Percentiles rank a stretch among this genome's conserved stretches.
phyloP scores from a whole-genome alignment of 2,797 vertebrate species.

The Hafferia zeledoni region DNA sequence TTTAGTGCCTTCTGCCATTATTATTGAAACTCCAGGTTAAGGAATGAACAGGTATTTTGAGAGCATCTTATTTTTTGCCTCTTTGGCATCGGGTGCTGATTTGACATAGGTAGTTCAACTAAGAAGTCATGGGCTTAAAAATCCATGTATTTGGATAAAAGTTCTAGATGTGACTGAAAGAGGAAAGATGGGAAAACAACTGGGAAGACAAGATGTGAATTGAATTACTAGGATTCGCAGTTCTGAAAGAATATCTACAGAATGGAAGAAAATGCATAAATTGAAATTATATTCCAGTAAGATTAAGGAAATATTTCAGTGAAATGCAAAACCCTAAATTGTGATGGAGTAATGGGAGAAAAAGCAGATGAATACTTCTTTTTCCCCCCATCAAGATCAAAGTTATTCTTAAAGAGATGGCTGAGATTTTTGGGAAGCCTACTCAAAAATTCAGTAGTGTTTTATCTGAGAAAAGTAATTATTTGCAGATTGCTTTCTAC shows the following conservation, averaged over 20 bases:
- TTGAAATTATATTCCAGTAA: not conserved
- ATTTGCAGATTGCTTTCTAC: constrained; percentile 29
- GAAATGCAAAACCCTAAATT: not conserved
- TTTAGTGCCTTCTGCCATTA: not conserved
- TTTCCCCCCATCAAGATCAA: not conserved
- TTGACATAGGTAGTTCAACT: not conserved
- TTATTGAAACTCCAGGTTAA: not conserved
- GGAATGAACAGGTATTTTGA: not conserved
- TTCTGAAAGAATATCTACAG: not conserved
- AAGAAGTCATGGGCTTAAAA: not conserved
- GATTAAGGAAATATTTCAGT: not conserved
- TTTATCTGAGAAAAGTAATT: constrained; percentile 61
- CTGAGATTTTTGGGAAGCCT: constrained; percentile 16
- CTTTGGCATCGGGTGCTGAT: not conserved
- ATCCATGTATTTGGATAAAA: not conserved
- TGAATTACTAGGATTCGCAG: not conserved
- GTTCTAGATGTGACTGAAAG: not conserved
- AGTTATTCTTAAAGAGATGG: constrained; percentile 34
- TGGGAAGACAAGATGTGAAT: not conserved
- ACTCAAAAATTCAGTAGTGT: constrained; percentile 12
- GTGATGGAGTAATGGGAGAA: not conserved
- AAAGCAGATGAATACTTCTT: not conserved
- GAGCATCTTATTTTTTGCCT: not conserved
- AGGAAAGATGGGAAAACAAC: not conserved
- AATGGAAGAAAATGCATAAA: not conserved